Evolutionary conservation across 2,888 invertebrate genomes (phyloP), one percentile per base, ranked within the genome.

Genomic region (Zygothrica quintamaculata): DNA sequence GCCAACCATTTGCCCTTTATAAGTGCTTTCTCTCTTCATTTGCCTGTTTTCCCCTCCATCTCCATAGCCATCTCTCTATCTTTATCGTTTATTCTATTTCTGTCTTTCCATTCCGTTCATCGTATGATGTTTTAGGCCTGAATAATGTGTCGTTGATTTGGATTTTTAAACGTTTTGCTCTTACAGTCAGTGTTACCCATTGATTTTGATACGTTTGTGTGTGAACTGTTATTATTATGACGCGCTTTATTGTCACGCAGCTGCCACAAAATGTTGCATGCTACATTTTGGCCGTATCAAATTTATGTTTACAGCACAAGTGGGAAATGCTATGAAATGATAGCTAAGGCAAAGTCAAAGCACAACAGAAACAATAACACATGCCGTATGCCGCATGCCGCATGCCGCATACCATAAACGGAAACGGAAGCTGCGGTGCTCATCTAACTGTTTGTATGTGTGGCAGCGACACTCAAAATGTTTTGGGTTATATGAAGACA

Each of bases 401-500:
- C 64, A 78, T 77, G 87, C 47, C 79, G 76, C 64, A 78, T 59
- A 58, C 18, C 3, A 5, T 5, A 22, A 22, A n/a, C 3, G 87
- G 70, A 68, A 68, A 51, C 79, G 76, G 66, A 78, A 61, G 58
- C 69, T 73, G 74, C 13, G 36, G 39, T 11, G 13, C 15, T 22
- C 52, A 46, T 36, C 16, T 3, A 16, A n/a, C n/a, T 11, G 46
- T 31, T 18, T 39, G 13, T 47, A 31, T 59, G 36, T 55, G 50
- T 48, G n/a, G 64, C 58, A 48, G 22, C 51, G 57, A 74, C 74
- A 64, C 77, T 77, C 78, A 67, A 72, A 84, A 86, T 84, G 87
- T 73, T 80, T n/a, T 86, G 66, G 70, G 71, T 86, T 75, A 86
- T 86, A 84, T 84, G 77, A 84, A 84, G 84, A 84, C 84, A 84